A percentile compares a stretch with the other conserved stretches of the same genome.
These are phyloP conservation scores for Unio pictorum DNA, from an alignment of 2,888 invertebrate genomes.

Conservation along the genomic window DNA sequence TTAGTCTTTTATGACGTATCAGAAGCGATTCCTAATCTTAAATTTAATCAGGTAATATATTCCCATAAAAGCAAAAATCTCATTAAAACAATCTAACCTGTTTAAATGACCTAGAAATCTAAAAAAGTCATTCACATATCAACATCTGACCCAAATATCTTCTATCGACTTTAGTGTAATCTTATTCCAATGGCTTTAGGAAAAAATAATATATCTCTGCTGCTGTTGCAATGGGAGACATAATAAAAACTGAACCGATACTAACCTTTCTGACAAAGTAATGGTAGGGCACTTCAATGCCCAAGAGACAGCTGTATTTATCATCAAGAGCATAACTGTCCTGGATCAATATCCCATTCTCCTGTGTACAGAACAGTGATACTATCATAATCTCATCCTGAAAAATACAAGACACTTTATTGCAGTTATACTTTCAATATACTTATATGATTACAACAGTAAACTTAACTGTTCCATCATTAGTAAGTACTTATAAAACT, in stretches of 20 bases:
- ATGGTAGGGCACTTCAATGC: conserved; percentile 76
- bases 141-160: too few relatives aligned
- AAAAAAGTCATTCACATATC: too few relatives aligned
- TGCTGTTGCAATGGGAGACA: not conserved
- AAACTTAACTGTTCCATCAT: too few relatives aligned
- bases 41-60: too few relatives aligned
- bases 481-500: too few relatives aligned
- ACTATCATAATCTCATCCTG: conserved; percentile 74
- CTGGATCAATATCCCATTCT: conserved; percentile 81
- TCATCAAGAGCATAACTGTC: conserved; percentile 74
- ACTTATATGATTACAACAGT: too few relatives aligned
- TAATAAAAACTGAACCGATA: not conserved
- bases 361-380: conserved; percentile 81
- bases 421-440: not conserved
- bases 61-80: too few relatives aligned
- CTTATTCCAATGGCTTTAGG: not conserved
- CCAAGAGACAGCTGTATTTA: conserved; percentile 72
- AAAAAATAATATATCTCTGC: not conserved
- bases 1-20: too few relatives aligned
- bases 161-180: not conserved
- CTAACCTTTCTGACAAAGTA: conserved; percentile 73
- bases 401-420: conserved; percentile 6
- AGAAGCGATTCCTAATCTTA: too few relatives aligned
- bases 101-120: too few relatives aligned
- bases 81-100: too few relatives aligned